Base-by-base conservation (phyloP, 2,113 vertebrate genomes). In the Petrocephalus zakoni region DNA sequence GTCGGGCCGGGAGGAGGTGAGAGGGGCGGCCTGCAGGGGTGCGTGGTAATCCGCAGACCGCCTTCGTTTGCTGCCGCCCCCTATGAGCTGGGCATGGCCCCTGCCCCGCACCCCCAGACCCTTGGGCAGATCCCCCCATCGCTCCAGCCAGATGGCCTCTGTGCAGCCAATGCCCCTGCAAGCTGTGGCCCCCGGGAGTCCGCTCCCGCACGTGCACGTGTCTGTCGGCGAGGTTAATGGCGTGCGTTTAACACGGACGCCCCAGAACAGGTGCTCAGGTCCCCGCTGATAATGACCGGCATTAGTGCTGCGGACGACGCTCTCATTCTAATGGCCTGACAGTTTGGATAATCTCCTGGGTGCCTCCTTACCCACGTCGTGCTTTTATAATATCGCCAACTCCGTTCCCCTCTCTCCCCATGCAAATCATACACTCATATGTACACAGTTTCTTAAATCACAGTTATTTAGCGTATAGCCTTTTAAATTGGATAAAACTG, bases 171-270 rank as follows among this genome's bases (percentile, higher is more conserved):
- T 87, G 34, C 72, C 46, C 47, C 85, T 61, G 72, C 10, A 47
- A 51, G 46, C 49, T 21, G 64, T 25, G 86, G 15, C n/a, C 55
- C 85, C 89, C n/a, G 19, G 52, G 55, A 37, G 55, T 78, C 53
- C 29, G 17, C 25, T 47, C 42, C 72, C 34, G 17, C 29, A 78
- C 15, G 17, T 0, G 6, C 34, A 46, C 19, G 42, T 68, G 53
- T 52, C 86, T 89, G 86, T 83, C 52, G 34, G 86, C 86, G 51
- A 89, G 89, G 89, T 89, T 89, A 89, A 89, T 89, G 87, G 89
- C 75, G 61, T 56, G 75, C 81, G 55, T 87, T 89, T 87, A 89
- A 89, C 89, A 87, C 29, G 68, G 87, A 87, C 22, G 10, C 42
- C 61, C 15, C 75, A 75, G 53, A 89, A 87, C 88, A 87, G 88